Base-by-base conservation (phyloP, 2,113 vertebrate species). In the Cariama cristata region DNA sequence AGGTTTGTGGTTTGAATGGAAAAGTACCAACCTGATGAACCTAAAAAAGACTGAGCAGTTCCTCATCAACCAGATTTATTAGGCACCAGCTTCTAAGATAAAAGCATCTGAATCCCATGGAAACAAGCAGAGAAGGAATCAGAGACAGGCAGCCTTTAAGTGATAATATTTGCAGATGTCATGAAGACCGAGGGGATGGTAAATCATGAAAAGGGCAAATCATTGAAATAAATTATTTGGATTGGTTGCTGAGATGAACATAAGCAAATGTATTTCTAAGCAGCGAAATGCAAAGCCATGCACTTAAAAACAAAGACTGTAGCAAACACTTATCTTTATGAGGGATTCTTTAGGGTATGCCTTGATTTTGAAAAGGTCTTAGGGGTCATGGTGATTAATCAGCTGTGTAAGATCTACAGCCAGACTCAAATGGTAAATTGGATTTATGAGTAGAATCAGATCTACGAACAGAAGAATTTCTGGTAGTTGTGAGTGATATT, bases 21-120 rank as follows among this genome's bases (percentile, higher is more conserved):
- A 93, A 95, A 47, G 8, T 77, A 81, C 28, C 23, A 69, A 44
- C 45, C 12, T 67, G 19, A 71, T 56, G 64, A 84, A 77, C 23
- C 22, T 74, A 27, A 69, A 91, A 55, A 22, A 64, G 18, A n/a
- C 28, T 50, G 45, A 91, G 26, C 32, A 50, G 30, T 30, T 91
- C 38, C 60, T 84, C 86, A 59, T 84, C 91, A 80, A 21, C 10
- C 24, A 66, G 55, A 66, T 91, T 55, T 94, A 80, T 93, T 77
- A 84, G 59, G 64, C 52, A 35, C 19, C 38, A 44, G 28, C 86
- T 91, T 89, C 75, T 62, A 55, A 88, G 82, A 82, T 86, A 23
- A 91, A 96, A 94, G 64, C 20, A 3, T 53, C 59, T 59, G 64
- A 96, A 95, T 94, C 44, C 76, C 60, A 85, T 72, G 56, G 89